Evolutionary conservation across 2,113 vertebrate species (phyloP).

Genomic region (Rhabdomys dilectus): DNA sequence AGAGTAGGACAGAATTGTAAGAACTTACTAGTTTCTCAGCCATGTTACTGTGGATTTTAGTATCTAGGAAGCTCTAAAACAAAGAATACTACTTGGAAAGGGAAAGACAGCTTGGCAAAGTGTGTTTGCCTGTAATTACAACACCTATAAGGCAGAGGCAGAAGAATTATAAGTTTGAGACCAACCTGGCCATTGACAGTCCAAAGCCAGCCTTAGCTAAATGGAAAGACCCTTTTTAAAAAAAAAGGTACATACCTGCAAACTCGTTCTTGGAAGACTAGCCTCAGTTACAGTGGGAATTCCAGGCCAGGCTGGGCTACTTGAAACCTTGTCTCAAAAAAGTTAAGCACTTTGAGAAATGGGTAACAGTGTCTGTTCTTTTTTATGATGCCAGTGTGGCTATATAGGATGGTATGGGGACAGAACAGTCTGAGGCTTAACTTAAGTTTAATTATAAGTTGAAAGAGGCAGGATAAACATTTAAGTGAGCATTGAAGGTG

Average conservation of each 20-base stretch:
- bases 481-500: not conserved
- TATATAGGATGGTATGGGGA: not conserved
- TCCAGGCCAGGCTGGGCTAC: not conserved
- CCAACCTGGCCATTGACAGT: not conserved
- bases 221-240: not conserved
- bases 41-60: not conserved
- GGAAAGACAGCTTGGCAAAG: conserved; percentile 2
- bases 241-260: not conserved
- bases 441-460: conserved; percentile 38
- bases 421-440: conserved; percentile 42
- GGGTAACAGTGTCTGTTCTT: not conserved
- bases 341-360: conserved; percentile 49
- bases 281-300: not conserved
- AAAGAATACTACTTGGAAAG: not conserved
- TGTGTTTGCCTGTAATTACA: not conserved
- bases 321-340: not conserved
- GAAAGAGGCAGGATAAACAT: conserved; percentile 48
- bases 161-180: not conserved
- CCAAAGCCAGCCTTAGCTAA: not conserved
- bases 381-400: not conserved
- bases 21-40: conserved; percentile 15
- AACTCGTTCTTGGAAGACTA: not conserved
- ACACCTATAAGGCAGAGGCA: not conserved
- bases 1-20: conserved; percentile 39
- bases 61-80: conserved; percentile 4